Percentiles rank a stretch among this genome's conserved stretches.
These are phyloP conservation scores for Ferrisia virgata DNA, from an alignment of 2,888 invertebrate genomes.

Conservation along the genomic window DNA sequence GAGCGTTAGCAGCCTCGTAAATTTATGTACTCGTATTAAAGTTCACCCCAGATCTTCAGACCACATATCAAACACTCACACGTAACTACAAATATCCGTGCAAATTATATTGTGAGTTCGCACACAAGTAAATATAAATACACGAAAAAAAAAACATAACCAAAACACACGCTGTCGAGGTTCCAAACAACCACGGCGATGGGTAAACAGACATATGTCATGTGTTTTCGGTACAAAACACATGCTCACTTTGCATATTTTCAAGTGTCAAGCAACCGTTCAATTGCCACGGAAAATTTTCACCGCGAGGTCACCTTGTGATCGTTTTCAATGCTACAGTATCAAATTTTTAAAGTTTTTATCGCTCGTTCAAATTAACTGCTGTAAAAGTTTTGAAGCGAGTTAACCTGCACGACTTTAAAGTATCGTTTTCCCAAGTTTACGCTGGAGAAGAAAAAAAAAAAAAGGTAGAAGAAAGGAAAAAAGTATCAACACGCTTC, in stretches of 20 bases:
- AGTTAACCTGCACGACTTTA: not conserved
- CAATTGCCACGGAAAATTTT: not conserved
- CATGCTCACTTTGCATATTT: not conserved
- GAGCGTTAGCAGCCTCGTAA: slow-evolving; percentile 26
- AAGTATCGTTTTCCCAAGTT: not conserved
- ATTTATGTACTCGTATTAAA: slow-evolving; percentile 14
- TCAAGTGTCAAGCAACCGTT: slow-evolving; percentile 2
- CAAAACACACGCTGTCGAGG: not conserved
- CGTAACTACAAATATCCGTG: slow-evolving; percentile 21
- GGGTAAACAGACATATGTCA: slow-evolving; percentile 8
- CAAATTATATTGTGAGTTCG: slow-evolving; percentile 41
- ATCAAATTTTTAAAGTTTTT: not conserved
- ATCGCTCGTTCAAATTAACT: not conserved
- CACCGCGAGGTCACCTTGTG: not conserved
- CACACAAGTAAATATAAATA: slow-evolving; percentile 32
- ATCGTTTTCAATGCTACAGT: not conserved
- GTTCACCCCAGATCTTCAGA: slow-evolving; percentile 31
- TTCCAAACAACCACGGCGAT: not conserved
- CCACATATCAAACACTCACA: slow-evolving; percentile 26
- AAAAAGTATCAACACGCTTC: not conserved
- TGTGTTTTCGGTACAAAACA: slow-evolving; percentile 32
- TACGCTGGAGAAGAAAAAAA: not conserved
- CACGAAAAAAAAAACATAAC: not conserved
- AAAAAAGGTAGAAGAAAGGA: not conserved
- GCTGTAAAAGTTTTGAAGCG: not conserved